Evolutionary conservation across 2,888 invertebrate species (phyloP).

Genomic region (Drosophila quinaria): DNA sequence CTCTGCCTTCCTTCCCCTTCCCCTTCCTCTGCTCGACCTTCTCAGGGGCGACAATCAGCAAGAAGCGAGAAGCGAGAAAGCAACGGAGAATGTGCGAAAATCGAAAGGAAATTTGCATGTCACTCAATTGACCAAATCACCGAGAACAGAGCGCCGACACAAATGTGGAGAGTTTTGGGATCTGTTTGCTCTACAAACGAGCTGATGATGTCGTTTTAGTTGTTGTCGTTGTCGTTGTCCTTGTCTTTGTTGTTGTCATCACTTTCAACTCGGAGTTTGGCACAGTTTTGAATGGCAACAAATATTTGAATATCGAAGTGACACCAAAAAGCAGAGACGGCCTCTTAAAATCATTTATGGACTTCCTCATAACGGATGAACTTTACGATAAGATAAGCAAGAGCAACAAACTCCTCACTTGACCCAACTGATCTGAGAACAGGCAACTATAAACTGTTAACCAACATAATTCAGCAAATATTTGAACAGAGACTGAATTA

Average conservation of each 20-base stretch:
- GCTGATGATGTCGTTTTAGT: conserved; percentile 20
- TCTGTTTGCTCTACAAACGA: conserved; percentile 72
- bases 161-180: conserved; percentile 49
- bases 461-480: conserved; percentile 33
- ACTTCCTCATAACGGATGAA: conserved; percentile 65
- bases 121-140: conserved; percentile 65
- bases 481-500: conserved; percentile 30
- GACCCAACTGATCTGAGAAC: conserved; percentile 32
- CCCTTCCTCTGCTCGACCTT: conserved; percentile 41
- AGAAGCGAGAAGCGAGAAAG: conserved; percentile 12
- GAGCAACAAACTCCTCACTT: conserved; percentile 59
- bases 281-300: conserved; percentile 56
- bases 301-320: conserved; percentile 70
- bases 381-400: conserved; percentile 44
- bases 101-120: conserved; percentile 79
- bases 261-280: conserved; percentile 48
- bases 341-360: conserved; percentile 37
- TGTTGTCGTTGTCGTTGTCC: conserved; percentile 9
- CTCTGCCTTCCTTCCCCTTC: conserved; percentile 25
- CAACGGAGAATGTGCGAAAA: conserved; percentile 70
- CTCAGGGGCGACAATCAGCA: conserved; percentile 58
- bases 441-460: conserved; percentile 31
- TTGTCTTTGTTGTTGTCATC: conserved; percentile 39
- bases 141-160: conserved; percentile 55
- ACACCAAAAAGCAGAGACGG: conserved; percentile 52